Conservation (phyloP, 1,140 invertebrate genomes). For the Apis florea region DNA sequence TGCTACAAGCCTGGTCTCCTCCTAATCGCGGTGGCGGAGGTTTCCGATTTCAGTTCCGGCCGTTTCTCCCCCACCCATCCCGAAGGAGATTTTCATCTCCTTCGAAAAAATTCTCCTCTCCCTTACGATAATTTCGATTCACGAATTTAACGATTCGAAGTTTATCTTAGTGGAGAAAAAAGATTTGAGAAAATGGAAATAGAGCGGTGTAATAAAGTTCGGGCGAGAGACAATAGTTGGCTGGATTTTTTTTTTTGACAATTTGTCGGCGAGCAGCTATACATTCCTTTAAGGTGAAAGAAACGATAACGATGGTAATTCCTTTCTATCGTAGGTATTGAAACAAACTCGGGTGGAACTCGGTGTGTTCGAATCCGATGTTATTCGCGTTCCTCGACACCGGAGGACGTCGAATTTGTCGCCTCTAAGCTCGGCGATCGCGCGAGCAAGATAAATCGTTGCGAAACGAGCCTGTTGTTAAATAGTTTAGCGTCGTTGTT, state of each 20-base stretch:
- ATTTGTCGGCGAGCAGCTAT: background rate
- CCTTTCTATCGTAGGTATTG: background rate
- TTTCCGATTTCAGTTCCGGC: background rate
- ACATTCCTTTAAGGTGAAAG: background rate
- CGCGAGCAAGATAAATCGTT: constrained; percentile 48
- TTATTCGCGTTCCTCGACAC: constrained; percentile 27
- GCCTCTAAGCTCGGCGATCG: constrained; percentile 37
- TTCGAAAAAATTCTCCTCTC: no score
- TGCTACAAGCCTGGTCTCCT: background rate
- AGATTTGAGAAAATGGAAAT: background rate
- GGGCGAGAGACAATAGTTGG: background rate
- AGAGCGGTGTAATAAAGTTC: background rate
- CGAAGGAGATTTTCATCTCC: background rate
- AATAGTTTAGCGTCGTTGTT: constrained; percentile 51
- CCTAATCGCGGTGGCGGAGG: background rate
- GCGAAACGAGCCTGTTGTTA: constrained; percentile 49
- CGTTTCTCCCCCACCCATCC: background rate
- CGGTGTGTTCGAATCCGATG: constrained; percentile 32
- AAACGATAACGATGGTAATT: constrained; percentile 2
- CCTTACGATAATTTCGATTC: no score
- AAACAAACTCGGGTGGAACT: background rate
- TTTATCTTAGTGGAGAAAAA: background rate
- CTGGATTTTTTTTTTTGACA: background rate
- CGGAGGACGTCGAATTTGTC: constrained; percentile 45
- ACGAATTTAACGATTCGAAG: background rate